Evolutionary conservation across 64 coral and sea anemone genomes (phyloP).

Genomic region (Montipora sp.): DNA sequence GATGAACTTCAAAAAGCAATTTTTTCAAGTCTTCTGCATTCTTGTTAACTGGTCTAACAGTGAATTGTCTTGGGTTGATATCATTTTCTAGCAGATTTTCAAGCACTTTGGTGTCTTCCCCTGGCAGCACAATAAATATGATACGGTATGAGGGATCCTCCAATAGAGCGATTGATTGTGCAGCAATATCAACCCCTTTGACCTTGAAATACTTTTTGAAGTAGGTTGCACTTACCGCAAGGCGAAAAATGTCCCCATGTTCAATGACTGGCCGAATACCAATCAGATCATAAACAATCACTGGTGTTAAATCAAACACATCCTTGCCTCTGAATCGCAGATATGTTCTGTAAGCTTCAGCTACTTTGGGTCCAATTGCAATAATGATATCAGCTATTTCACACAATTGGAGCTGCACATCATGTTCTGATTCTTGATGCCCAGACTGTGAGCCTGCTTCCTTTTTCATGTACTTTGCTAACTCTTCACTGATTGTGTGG

Average conservation of each 20-base stretch:
- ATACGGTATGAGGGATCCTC: background rate
- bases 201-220: background rate
- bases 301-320: background rate
- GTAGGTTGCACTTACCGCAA: background rate
- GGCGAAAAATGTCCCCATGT: background rate
- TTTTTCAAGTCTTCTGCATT: background rate
- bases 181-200: constrained; percentile 49
- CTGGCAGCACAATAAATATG: background rate
- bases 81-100: background rate
- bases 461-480: constrained; percentile 1
- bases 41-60: background rate
- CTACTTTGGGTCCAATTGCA: constrained; percentile 28
- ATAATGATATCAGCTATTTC: background rate
- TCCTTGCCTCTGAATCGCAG: background rate
- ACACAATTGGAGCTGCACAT: constrained; percentile 1
- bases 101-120: background rate
- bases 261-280: background rate
- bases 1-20: background rate
- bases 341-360: background rate
- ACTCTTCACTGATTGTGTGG: background rate
- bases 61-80: background rate
- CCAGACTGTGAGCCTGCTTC: background rate
- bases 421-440: background rate
- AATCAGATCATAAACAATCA: background rate
- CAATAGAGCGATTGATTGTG: background rate